Evolutionary conservation across 2,888 invertebrate genomes (phyloP).

Genomic region (Syrista parreyssii): DNA sequence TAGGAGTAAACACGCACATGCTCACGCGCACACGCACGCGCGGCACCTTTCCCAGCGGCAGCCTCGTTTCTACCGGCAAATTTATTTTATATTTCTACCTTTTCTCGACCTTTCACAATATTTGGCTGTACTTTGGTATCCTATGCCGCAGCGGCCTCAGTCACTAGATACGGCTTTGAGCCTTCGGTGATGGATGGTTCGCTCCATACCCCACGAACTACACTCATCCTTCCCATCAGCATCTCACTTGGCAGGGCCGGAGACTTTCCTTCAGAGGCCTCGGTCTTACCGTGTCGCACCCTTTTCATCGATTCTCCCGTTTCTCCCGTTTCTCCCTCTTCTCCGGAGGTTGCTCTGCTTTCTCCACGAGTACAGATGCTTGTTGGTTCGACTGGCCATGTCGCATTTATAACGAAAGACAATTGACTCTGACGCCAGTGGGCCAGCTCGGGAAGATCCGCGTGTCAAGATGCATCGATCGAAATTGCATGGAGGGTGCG

Average conservation of each 20-base stretch:
- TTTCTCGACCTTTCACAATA: slow-evolving; percentile 67
- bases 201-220: slow-evolving; percentile 38
- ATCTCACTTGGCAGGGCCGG: background rate
- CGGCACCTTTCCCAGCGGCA: slow-evolving; percentile 9
- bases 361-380: too few relatives aligned
- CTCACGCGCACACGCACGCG: slow-evolving; percentile 12
- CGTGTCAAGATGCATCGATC: too few relatives aligned
- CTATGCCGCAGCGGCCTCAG: slow-evolving; percentile 46
- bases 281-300: too few relatives aligned
- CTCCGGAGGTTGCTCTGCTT: too few relatives aligned
- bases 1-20: slow-evolving; percentile 5
- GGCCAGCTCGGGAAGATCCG: too few relatives aligned
- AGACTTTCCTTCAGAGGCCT: too few relatives aligned
- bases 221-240: slow-evolving; percentile 26
- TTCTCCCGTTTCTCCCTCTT: too few relatives aligned
- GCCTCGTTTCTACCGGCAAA: slow-evolving; percentile 39
- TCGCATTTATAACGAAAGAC: too few relatives aligned
- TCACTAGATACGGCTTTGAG: slow-evolving; percentile 60
- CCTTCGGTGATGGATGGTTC: slow-evolving; percentile 62
- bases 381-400: too few relatives aligned
- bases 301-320: too few relatives aligned
- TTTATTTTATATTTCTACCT: slow-evolving; percentile 64
- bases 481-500: too few relatives aligned
- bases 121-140: slow-evolving; percentile 61
- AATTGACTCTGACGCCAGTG: too few relatives aligned